A percentile compares a stretch with the other conserved stretches of the same genome.
These are phyloP conservation scores for Pelodytes ibericus DNA, from an alignment of 2,797 vertebrate species.

Conservation along the genomic window DNA sequence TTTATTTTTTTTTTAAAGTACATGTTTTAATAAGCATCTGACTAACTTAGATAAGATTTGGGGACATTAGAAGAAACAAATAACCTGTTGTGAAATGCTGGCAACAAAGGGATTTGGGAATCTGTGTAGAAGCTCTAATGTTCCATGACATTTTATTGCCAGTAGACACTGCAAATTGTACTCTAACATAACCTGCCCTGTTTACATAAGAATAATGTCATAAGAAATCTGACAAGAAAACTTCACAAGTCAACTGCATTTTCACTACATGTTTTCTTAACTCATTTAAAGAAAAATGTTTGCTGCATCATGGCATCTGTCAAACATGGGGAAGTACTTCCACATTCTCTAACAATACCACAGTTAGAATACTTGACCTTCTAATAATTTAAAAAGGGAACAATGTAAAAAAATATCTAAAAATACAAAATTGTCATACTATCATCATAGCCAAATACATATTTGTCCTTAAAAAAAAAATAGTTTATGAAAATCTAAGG, in stretches of 20 bases:
- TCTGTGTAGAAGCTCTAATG: constrained; percentile 9
- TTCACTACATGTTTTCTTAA: constrained; percentile 1
- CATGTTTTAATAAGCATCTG: background rate
- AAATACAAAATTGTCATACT: too few relatives aligned
- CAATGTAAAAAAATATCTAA: too few relatives aligned
- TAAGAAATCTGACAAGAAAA: constrained; percentile 41
- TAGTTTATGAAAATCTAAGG: too few relatives aligned
- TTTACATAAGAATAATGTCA: constrained; percentile 42
- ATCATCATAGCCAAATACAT: too few relatives aligned
- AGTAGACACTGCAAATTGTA: constrained; percentile 50
- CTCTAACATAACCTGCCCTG: constrained; percentile 41
- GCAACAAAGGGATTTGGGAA: constrained; percentile 20
- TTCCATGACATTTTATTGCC: constrained; percentile 31
- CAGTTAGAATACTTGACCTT: too few relatives aligned
- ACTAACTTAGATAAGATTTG: constrained; percentile 17
- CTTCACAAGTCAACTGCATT: constrained; percentile 13
- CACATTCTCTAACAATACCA: too few relatives aligned
- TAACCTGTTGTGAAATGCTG: constrained; percentile 24
- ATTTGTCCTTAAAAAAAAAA: too few relatives aligned
- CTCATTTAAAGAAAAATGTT: constrained; percentile 9
- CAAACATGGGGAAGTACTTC: too few relatives aligned
- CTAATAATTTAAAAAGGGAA: too few relatives aligned
- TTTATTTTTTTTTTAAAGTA: too few relatives aligned
- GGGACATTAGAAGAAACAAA: constrained; percentile 32
- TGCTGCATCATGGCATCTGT: constrained; percentile 12